These are phyloP conservation scores for Haemorhous mexicanus DNA, from an alignment of 2,113 vertebrate species.

Conservation along the genomic window DNA sequence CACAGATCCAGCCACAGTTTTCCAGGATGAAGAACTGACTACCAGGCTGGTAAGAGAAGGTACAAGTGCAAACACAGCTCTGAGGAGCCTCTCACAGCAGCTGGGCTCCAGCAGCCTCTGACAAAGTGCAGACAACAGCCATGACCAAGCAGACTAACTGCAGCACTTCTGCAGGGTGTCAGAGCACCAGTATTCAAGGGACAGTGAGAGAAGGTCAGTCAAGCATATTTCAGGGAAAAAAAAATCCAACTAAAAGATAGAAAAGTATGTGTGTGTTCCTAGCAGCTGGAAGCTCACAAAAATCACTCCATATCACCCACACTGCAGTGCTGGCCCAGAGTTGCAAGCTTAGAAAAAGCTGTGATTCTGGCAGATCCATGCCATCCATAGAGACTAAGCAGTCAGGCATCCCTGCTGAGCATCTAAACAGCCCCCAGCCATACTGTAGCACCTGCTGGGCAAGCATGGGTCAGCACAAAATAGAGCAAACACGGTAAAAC, in stretches of 20 bases:
- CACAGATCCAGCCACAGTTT: not conserved
- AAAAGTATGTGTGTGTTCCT: not conserved
- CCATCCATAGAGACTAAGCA: not conserved
- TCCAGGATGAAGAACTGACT: not conserved
- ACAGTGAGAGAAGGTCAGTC: not conserved
- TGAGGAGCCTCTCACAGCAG: not conserved
- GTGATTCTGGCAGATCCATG: fast-evolving
- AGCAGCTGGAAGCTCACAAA: not conserved
- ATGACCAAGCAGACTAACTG: not conserved
- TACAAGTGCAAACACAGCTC: not conserved
- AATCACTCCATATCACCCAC: not conserved
- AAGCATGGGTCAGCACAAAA: not conserved
- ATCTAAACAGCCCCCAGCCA: not conserved
- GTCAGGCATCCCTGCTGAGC: not conserved
- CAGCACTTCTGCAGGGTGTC: not conserved
- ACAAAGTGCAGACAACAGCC: not conserved
- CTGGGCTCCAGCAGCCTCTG: not conserved
- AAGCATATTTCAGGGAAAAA: fast-evolving
- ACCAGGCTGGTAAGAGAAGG: not conserved
- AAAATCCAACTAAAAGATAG: not conserved
- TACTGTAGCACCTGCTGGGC: not conserved
- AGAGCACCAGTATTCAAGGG: not conserved
- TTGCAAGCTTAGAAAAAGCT: not conserved
- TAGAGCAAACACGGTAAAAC: fast-evolving
- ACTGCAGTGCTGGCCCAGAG: not conserved